Base-by-base conservation (phyloP, 1,140 invertebrate species). In the Ephestia elutella region DNA sequence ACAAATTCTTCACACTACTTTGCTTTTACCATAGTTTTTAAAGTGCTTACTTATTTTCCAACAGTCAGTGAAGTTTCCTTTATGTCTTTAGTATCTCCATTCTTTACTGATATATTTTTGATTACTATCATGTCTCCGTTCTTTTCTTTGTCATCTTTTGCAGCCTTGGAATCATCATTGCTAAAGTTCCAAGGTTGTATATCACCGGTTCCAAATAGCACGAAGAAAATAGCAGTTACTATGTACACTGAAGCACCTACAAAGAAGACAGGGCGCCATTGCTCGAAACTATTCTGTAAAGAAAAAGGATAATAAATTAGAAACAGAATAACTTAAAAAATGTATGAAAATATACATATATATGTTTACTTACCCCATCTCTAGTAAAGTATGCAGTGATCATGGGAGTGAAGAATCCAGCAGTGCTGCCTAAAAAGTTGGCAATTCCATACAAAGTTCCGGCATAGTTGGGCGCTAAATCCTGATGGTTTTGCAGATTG, bases 401-500 rank as follows among this genome's bases (percentile, higher is more conserved):
- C 56, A 93, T 84, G 0, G 94, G 93, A 21, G 93, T 93, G 48
- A 95, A 92, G 66, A 95, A 93, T 48, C 94, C 93, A 10, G 93
- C 92, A 0, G 92, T 93, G 44, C 93, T 93, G 7, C 93, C 93
- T 38, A 94, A 86, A 13, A 92, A 93, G 63, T 94, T 95, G 57
- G 94, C 93, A 38, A 94, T 92, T 17, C 94, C 93, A 60, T 94
- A 94, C 8, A 95, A 75, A 0, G 93, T 92, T 35, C 93, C 94
- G 17, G 95, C 95, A 87, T 91, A 95, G 80, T 95, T 96, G 0
- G 89, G 89, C 0, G 95, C 93, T 32, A 96, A 86, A 84, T 96
- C 95, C 83, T 97, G 93, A 62, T 95, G 94, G 78, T 97, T 97
- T 70, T 94, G 93, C 71, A 95, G 90, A 85, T 92, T 96, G 0